Base-by-base conservation (phyloP, 2,797 vertebrate genomes). In the Leptatherina wallacei region DNA sequence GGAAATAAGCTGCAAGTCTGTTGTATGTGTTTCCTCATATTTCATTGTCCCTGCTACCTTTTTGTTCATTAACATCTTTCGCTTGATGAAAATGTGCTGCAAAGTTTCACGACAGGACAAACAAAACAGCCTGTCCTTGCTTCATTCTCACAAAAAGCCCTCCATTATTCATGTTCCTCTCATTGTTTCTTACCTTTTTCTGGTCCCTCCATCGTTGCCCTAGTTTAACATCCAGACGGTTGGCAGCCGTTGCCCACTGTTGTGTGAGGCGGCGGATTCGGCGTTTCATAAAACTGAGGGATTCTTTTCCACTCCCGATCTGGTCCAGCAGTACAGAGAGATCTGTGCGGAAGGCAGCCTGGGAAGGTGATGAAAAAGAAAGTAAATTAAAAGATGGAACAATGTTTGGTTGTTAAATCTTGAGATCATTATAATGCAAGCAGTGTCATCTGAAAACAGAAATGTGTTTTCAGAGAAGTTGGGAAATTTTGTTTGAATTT, bases 211-310 rank as follows among this genome's bases (percentile, higher is more conserved):
- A 93, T 69, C 62, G 52, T 0, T 91, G 93, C 40, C 89, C 88
- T 74, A 98, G 93, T 83, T 95, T 97, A 82, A 75, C 78, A 20
- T 95, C 93, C 14, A 98, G 94, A 66, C 85, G 95, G 77, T 82
- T 94, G 47, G 96, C 95, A 0, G 95, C 97, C 0, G 84, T 88
- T 10, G 93, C 92, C 97, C 97, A 98, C 90, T 98, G 97, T 66
- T 89, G 86, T 0, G 92, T 93, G 58, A 98, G 88, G 56, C 95
- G 94, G 54, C 95, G 93, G 80, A 97, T 96, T 65, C 97, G 78
- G 62, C 96, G 96, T 92, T 97, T 98, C 97, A 98, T 98, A 92
- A 98, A 98, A 89, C 96, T 97, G 40, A 98, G 93, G 0, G 97
- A 98, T 75, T 98, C 97, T 81, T 98, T 98, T 66, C 97, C 96